phyloP scores from a whole-genome alignment of 2,113 vertebrate species.

The Syrrhaptes paradoxus region DNA sequence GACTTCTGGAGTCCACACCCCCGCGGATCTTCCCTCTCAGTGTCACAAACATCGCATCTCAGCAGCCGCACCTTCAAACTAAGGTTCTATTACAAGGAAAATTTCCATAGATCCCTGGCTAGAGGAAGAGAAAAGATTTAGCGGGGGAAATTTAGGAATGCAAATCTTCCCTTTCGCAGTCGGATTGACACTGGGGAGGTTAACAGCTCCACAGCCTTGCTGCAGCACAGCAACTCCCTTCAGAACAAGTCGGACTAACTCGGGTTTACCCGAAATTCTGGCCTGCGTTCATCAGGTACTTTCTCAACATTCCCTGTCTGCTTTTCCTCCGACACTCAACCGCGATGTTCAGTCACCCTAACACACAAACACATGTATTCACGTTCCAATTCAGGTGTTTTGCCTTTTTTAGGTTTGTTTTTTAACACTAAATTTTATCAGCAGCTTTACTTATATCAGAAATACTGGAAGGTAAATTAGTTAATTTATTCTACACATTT shows the following conservation, averaged over 20 bases:
- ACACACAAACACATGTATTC: accelerated
- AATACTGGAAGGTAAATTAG: background rate
- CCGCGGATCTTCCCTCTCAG: background rate
- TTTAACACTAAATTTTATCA: background rate
- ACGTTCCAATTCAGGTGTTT: background rate
- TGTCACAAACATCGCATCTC: background rate
- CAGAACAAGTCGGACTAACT: background rate
- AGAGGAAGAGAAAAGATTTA: background rate
- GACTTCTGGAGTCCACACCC: slow-evolving; percentile 43
- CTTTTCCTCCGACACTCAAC: background rate
- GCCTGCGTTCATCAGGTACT: background rate
- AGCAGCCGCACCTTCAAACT: background rate
- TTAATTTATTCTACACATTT: background rate
- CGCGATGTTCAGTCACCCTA: background rate
- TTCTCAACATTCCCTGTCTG: background rate
- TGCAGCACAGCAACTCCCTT: background rate
- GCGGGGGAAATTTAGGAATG: background rate
- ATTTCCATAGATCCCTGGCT: slow-evolving; percentile 1
- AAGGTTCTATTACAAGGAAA: background rate
- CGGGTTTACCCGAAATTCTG: background rate
- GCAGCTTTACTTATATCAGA: background rate
- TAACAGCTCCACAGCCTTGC: background rate
- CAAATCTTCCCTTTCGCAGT: background rate
- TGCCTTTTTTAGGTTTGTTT: background rate
- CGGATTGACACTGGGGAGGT: background rate